Conservation (phyloP, 2,113 vertebrate genomes). For the Mastomys coucha region DNA sequence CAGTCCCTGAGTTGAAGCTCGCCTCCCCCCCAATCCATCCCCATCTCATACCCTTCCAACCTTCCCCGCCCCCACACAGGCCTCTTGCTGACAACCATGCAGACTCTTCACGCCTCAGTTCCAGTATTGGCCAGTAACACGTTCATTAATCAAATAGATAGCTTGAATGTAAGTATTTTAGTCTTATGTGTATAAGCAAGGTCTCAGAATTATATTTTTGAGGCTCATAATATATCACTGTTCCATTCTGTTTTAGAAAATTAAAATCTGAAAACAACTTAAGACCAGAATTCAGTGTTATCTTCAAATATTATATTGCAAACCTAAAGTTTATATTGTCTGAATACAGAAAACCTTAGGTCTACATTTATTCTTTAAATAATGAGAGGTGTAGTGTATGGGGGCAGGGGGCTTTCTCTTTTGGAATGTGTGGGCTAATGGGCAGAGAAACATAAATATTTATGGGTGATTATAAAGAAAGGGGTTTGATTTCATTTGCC, state of each 20-base stretch:
- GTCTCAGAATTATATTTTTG: conserved; percentile 25
- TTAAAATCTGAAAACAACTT: conserved; percentile 21
- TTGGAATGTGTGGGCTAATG: conserved; percentile 23
- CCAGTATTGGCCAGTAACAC: conserved; percentile 18
- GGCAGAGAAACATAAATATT: conserved; percentile 67
- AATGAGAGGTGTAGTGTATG: neutral
- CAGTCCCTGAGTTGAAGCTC: neutral
- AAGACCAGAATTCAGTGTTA: neutral
- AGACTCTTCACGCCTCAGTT: neutral
- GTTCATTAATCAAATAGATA: conserved; percentile 49
- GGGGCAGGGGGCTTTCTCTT: conserved; percentile 3
- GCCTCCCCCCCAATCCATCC: neutral
- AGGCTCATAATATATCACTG: neutral
- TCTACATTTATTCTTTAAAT: neutral
- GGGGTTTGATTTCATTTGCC: conserved; percentile 37
- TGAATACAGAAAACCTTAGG: neutral
- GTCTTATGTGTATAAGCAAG: neutral
- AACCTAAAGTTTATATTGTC: neutral
- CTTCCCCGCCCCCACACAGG: neutral
- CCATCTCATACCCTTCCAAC: neutral
- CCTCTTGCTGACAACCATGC: neutral
- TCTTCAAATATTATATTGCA: neutral
- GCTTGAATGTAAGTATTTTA: conserved; percentile 20
- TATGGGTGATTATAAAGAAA: conserved; percentile 62
- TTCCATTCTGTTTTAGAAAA: neutral